These are phyloP conservation scores for Oncorhynchus nerka DNA, from an alignment of 2,113 vertebrate species.

Conservation along the genomic window DNA sequence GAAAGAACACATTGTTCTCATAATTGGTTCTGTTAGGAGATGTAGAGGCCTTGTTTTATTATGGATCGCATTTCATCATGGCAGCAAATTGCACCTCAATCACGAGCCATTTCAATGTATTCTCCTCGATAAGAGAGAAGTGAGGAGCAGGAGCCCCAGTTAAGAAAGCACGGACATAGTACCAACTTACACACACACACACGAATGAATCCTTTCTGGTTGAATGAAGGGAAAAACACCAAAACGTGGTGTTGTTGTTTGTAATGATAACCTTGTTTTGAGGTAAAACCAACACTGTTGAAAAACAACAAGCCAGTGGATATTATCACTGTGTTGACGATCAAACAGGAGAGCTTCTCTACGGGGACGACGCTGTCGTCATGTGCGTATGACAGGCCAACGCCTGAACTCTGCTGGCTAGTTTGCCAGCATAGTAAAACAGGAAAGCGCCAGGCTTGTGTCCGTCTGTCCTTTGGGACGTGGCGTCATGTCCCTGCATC, in stretches of 20 bases:
- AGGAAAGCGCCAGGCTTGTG: not conserved
- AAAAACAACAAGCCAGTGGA: too few relatives aligned
- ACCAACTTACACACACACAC: not conserved
- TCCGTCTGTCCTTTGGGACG: not conserved
- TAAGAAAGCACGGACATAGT: not conserved
- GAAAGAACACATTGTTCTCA: not conserved
- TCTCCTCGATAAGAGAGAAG: not conserved
- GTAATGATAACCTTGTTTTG: too few relatives aligned
- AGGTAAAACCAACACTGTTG: too few relatives aligned
- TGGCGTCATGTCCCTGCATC: not conserved
- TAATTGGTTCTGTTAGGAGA: constrained; percentile 1
- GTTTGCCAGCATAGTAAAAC: not conserved
- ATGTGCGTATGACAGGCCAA: not conserved
- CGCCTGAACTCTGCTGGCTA: not conserved
- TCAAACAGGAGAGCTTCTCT: too few relatives aligned
- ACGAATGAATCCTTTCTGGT: not conserved
- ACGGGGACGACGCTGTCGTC: too few relatives aligned
- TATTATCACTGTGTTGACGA: too few relatives aligned
- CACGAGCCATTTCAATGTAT: not conserved
- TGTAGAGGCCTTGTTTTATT: not conserved
- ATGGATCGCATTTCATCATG: constrained; percentile 15
- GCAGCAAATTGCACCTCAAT: constrained; percentile 14
- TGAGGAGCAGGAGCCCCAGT: not conserved
- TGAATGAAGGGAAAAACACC: too few relatives aligned
- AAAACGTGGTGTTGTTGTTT: too few relatives aligned